Evolutionary conservation across 2,797 vertebrate genomes (phyloP).

Genomic region (Antrozous pallidus): DNA sequence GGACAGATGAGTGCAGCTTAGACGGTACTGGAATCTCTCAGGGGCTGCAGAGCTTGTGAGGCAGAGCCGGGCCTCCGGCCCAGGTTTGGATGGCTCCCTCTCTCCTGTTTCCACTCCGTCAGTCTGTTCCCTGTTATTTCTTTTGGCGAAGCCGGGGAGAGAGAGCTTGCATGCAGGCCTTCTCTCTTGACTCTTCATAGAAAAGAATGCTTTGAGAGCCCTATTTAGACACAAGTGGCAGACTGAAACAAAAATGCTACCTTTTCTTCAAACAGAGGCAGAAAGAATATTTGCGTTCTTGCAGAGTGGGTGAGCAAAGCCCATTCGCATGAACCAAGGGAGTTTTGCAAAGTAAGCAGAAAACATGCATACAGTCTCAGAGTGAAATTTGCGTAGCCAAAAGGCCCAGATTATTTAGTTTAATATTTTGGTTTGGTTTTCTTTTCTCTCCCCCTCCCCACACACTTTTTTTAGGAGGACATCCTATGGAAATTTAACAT

Average conservation of each 20-base stretch:
- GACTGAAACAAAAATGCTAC: not conserved
- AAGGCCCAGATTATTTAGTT: not conserved
- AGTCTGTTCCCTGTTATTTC: not conserved
- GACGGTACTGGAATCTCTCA: not conserved
- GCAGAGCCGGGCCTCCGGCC: not conserved
- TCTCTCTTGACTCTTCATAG: not conserved
- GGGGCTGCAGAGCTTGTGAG: not conserved
- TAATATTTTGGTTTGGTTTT: not conserved
- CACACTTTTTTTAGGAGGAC: not conserved
- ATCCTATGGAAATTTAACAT: not conserved
- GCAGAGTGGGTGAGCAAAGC: not conserved
- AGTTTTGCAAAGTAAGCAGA: constrained; percentile 17
- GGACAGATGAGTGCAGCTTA: not conserved
- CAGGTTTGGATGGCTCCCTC: not conserved
- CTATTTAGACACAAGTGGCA: not conserved
- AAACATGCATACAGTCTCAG: not conserved
- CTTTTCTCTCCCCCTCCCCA: not conserved
- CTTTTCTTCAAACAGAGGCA: not conserved
- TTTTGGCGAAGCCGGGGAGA: not conserved
- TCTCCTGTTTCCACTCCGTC: not conserved
- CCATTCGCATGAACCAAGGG: not conserved
- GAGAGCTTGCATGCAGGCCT: not conserved
- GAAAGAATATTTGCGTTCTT: not conserved
- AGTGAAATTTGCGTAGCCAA: not conserved
- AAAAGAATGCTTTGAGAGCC: not conserved